A percentile compares a stretch with the other conserved stretches of the same genome.
Evolutionary conservation across 2,888 invertebrate genomes (phyloP).

Genomic region (Nipponacmea schrenckii): DNA sequence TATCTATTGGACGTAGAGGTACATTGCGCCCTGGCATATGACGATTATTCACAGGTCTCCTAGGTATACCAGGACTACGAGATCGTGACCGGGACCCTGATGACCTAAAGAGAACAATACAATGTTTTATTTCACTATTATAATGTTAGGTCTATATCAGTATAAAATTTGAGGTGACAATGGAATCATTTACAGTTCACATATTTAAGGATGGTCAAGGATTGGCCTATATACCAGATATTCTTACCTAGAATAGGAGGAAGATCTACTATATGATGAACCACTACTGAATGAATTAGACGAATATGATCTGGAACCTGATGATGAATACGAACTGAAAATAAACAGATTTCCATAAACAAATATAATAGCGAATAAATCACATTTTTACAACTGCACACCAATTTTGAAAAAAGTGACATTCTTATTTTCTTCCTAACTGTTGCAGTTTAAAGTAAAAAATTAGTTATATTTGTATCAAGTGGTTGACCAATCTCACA

Average conservation of each 20-base stretch:
- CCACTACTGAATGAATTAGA: conserved; percentile 58
- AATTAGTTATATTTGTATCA: too few species aligned
- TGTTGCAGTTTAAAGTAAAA: too few species aligned
- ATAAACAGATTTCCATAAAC: not conserved
- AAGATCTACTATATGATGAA: conserved; percentile 60
- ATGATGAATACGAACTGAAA: conserved; percentile 60
- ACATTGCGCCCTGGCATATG: not conserved
- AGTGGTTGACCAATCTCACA: too few species aligned
- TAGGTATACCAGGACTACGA: not conserved
- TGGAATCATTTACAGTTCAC: too few species aligned
- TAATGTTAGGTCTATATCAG: too few species aligned
- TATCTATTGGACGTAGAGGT: not conserved
- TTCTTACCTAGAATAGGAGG: conserved; percentile 59
- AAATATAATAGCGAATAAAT: not conserved
- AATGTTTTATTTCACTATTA: too few species aligned
- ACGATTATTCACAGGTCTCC: not conserved
- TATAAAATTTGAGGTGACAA: too few species aligned
- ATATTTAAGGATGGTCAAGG: too few species aligned
- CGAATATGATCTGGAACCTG: conserved; percentile 56
- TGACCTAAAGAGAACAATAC: not conserved
- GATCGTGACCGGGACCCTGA: conserved; percentile 1
- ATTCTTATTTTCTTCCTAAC: too few species aligned
- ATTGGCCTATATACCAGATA: not conserved
- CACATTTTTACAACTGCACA: too few species aligned
- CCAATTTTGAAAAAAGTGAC: too few species aligned